Conservation (phyloP, 1,140 invertebrate genomes). For the Cheumatopsyche charites region DNA sequence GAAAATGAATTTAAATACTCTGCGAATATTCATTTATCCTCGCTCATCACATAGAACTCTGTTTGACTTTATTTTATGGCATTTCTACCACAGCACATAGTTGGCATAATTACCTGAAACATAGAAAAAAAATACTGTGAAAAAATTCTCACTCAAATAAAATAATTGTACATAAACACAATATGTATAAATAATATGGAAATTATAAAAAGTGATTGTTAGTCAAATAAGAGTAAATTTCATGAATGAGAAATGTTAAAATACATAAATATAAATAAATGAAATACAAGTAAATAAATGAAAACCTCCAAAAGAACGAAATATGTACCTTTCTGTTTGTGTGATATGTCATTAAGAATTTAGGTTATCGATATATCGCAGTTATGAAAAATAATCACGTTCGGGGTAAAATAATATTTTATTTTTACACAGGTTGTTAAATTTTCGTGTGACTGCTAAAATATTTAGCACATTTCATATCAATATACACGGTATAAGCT, state of each 20-base stretch:
- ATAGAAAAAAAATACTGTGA: background rate
- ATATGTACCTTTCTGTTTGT: background rate
- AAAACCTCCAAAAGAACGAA: too few relatives aligned
- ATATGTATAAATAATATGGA: background rate
- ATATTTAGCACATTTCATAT: background rate
- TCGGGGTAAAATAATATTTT: constrained; percentile 9
- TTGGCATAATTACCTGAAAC: constrained; percentile 31
- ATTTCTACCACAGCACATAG: constrained; percentile 34
- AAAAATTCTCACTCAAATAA: background rate
- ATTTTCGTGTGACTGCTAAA: constrained; percentile 1
- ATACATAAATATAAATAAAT: background rate
- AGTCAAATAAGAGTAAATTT: background rate
- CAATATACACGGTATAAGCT: constrained; percentile 7
- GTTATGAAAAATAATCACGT: constrained; percentile 5
- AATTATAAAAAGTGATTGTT: background rate
- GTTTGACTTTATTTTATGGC: constrained; percentile 22
- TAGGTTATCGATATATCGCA: background rate
- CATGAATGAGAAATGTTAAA: background rate
- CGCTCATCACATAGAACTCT: background rate
- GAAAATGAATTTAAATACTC: too few relatives aligned
- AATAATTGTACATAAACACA: background rate
- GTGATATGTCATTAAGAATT: background rate
- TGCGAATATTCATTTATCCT: background rate
- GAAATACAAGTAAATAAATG: background rate
- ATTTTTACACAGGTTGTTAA: background rate